phyloP scores from a whole-genome alignment of 2,888 invertebrate genomes.

The Chloroclystis v-ata region DNA sequence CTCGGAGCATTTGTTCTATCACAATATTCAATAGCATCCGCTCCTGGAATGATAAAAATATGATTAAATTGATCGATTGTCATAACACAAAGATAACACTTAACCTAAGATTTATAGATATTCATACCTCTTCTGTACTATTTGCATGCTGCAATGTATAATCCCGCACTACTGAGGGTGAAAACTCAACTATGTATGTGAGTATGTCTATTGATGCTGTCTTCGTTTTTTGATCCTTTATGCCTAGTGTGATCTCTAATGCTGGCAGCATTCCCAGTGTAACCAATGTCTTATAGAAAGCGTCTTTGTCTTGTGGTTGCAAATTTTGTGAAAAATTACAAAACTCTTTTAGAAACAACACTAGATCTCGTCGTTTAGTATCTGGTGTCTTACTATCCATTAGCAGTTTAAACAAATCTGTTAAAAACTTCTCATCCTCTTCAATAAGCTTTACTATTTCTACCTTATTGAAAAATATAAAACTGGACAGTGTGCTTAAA shows the following conservation, averaged over 20 bases:
- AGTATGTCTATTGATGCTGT: slow-evolving; percentile 98
- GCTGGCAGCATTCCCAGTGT: slow-evolving; percentile 92
- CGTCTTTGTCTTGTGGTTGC: slow-evolving; percentile 97
- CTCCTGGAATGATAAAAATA: slow-evolving; percentile 80
- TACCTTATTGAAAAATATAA: slow-evolving; percentile 99
- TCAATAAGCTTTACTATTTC: slow-evolving; percentile 99
- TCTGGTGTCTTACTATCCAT: slow-evolving; percentile 93
- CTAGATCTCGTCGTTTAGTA: slow-evolving; percentile 92
- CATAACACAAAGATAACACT: slow-evolving; percentile 17
- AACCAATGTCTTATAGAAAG: slow-evolving; percentile 96
- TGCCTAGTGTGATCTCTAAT: slow-evolving; percentile 92
- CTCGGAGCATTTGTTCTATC: slow-evolving; percentile 98
- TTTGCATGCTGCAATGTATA: slow-evolving; percentile 96
- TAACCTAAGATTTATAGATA: slow-evolving; percentile 8
- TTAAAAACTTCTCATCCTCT: slow-evolving; percentile 98
- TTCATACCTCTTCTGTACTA: slow-evolving; percentile 89
- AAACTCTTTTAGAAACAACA: slow-evolving; percentile 98
- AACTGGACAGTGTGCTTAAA: slow-evolving; percentile 97
- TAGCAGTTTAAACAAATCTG: slow-evolving; percentile 95
- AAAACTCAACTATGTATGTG: slow-evolving; percentile 98
- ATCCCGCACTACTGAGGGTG: slow-evolving; percentile 97
- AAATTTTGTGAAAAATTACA: slow-evolving; percentile 99
- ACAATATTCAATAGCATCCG: slow-evolving; percentile 97
- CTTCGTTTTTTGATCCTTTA: slow-evolving; percentile 96
- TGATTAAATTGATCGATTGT: slow-evolving; percentile 15